Evolutionary conservation across 2,888 invertebrate genomes (phyloP), one percentile per base, ranked within the genome.

Genomic region (Steromphala cineraria): DNA sequence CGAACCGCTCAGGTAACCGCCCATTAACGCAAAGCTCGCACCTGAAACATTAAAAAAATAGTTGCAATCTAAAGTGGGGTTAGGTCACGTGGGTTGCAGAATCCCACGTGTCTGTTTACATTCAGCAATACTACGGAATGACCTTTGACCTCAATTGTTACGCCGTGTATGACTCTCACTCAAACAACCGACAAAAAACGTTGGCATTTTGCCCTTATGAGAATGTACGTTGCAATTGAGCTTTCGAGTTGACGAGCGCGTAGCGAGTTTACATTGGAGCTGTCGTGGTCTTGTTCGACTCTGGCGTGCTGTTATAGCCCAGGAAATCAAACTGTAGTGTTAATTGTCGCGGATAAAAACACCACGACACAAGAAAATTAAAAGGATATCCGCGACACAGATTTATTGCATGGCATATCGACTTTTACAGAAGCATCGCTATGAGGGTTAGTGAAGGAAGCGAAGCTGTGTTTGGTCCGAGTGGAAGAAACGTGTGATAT

Each of bases 11-110:
- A 89, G 83, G 81, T 87, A 88, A 28, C 87, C 85, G 62, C 87
- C 87, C 87, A 90, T 87, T 86, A 90, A 84, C 10, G 88, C 87
- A 74, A 87, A 89, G 28, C 86, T 82, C 7, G 85, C 84, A 53
- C 88, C 90, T 90, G 85, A 8, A 85, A 85, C 40, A 67, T 81
- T 21, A 75, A 77, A 67, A 53, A 53, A 53, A 71, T 36, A 75
- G 40, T 7, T n/a, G 21, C 28, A 46, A 80, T 17, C 13, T 10
- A 31, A 19, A 36, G n/a, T 15, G 55, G 28, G 19, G 24, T 36
- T 24, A 40, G 13, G 55, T 36, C 28, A 28, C 31, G 40, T 55
- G 31, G 19, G 15, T 71, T 13, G 36, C 28, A 36, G 19, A n/a
- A 28, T 62, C 62, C 62, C 62, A 62, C 62, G 62, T 62, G 62